Evolutionary conservation across 2,113 vertebrate species (phyloP), one percentile per base, ranked within the genome.

Genomic region (Parus major): DNA sequence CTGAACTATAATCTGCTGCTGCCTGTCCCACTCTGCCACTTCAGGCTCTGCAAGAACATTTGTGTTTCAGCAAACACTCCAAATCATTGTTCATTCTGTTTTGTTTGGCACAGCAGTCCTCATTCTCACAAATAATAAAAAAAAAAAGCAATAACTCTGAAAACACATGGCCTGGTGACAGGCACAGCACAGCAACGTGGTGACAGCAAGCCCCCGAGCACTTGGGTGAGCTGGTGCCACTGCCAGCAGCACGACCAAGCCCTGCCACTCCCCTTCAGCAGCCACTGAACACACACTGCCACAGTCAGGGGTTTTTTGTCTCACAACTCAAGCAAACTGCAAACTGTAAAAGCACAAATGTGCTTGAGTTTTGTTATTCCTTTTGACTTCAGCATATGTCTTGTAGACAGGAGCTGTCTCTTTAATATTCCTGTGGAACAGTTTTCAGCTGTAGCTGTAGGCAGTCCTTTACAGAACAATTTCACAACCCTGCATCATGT

Each of bases 331-430:
- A 65, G 85, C 49, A 79, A 86, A 57, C 49, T 79, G 28, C 27
- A 68, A 94, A 89, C 57, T 57, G 50, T 29, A 86, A 95, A 91
- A 87, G 57, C 49, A 89, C 53, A 85, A 88, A 80, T 42, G 8
- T 23, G 11, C 28, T 69, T 63, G 29, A 55, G 77, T 94, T 81
- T 92, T 89, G 17, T 88, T 82, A 90, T 55, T 90, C 36, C 59
- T 82, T 90, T 80, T 66, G 61, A 91, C 78, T 91, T 85, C 42
- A 63, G 82, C 70, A 91, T 81, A 91, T 91, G 84, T 90, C 91
- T 91, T 35, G 59, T 36, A 63, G 78, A 70, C 56, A 69, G 71
- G 42, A 73, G 29, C 84, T 85, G 46, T 69, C 84, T 91, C 63
- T 44, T 89, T 85, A 79, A 93, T 84, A 82, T 72, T 92, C 41